phyloP scores from a whole-genome alignment of 2,888 invertebrate species.

The Macaria notata region DNA sequence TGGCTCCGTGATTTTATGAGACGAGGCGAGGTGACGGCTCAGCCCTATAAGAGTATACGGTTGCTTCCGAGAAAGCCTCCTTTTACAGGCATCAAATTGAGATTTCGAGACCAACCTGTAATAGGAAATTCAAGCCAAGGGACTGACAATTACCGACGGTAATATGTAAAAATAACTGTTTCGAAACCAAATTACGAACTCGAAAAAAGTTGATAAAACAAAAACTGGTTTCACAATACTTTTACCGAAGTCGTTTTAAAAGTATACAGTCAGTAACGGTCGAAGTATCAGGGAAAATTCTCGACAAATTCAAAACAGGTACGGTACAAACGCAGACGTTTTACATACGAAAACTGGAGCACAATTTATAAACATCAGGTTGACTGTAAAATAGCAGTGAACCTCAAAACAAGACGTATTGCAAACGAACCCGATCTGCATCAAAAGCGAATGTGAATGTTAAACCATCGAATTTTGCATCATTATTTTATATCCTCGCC shows the following conservation, averaged over 20 bases:
- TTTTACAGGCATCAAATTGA: slow-evolving; percentile 8
- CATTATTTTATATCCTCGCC: slow-evolving; percentile 15
- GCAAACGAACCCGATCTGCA: slow-evolving; percentile 36
- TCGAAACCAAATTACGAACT: not conserved
- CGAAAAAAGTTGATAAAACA: not conserved
- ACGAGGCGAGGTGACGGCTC: slow-evolving; percentile 42
- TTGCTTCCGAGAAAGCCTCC: slow-evolving; percentile 32
- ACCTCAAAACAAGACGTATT: slow-evolving; percentile 42
- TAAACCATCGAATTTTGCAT: slow-evolving; percentile 21
- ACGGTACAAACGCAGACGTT: no score
- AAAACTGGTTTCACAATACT: not conserved
- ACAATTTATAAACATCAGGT: slow-evolving; percentile 18
- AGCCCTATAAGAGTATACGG: slow-evolving; percentile 32
- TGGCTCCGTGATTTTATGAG: slow-evolving; percentile 45
- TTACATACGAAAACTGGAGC: slow-evolving; percentile 4
- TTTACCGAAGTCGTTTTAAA: not conserved
- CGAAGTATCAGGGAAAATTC: slow-evolving; percentile 1
- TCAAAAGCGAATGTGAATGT: slow-evolving; percentile 44
- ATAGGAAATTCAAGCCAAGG: slow-evolving; percentile 1
- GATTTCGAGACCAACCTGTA: not conserved
- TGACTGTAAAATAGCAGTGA: slow-evolving; percentile 41
- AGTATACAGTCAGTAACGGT: slow-evolving; percentile 23
- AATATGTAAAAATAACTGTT: not conserved
- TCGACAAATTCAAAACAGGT: not conserved
- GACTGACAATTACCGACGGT: not conserved